These are phyloP conservation scores for Synergus gifuensis DNA, from an alignment of 2,888 invertebrate species.

Conservation along the genomic window DNA sequence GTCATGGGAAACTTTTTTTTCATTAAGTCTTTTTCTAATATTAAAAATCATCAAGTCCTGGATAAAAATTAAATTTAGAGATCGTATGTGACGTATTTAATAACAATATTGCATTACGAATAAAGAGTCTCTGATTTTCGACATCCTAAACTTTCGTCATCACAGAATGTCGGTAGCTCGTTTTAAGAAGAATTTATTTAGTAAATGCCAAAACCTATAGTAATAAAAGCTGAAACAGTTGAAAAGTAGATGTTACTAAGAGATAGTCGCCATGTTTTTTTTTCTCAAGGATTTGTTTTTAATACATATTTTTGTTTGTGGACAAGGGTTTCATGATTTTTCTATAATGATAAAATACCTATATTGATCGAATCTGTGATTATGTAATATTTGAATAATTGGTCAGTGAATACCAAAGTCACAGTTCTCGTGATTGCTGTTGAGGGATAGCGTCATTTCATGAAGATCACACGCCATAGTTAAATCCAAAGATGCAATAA, in stretches of 20 bases:
- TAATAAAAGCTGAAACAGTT: not conserved
- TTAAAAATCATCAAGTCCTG: not conserved
- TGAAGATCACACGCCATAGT: conserved; percentile 6
- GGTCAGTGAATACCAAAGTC: conserved; percentile 9
- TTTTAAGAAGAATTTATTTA: not conserved
- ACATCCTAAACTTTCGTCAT: conserved; percentile 8
- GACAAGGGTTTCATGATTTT: not conserved
- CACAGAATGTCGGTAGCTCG: not conserved
- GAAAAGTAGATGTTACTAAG: not conserved
- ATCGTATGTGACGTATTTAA: conserved; percentile 1
- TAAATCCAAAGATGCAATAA: not conserved
- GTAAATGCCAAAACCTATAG: not conserved
- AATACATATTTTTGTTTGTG: not conserved
- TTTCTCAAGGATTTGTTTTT: not conserved
- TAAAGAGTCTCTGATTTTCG: not conserved
- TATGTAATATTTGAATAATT: conserved; percentile 36
- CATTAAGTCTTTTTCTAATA: not conserved
- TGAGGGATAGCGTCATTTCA: conserved; percentile 33
- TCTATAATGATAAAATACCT: not conserved
- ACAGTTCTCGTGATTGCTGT: conserved; percentile 3
- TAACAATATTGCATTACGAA: not conserved
- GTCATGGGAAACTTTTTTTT: not conserved
- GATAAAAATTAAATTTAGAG: not conserved
- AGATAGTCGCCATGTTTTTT: conserved; percentile 14
- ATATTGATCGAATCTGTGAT: conserved; percentile 2